Evolutionary conservation across 2,888 invertebrate species (phyloP).

Genomic region (Platycheirus albimanus): DNA sequence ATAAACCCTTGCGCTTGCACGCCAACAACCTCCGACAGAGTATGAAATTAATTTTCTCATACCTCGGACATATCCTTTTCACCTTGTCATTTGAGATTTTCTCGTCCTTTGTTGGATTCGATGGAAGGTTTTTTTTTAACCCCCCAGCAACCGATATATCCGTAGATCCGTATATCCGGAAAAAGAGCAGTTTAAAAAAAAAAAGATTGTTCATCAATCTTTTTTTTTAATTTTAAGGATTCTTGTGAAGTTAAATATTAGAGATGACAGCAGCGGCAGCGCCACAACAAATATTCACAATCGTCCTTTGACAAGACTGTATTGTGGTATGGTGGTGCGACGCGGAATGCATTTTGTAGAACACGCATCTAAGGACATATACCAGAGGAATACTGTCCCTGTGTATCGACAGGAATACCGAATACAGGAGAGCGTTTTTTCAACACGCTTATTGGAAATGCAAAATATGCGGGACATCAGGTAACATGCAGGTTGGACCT

Average conservation of each 20-base stretch:
- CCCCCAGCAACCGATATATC: constrained; percentile 2
- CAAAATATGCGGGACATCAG: constrained; percentile 54
- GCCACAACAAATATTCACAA: constrained; percentile 31
- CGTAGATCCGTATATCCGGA: constrained; percentile 12
- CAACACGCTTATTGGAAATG: constrained; percentile 25
- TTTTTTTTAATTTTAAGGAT: constrained; percentile 34
- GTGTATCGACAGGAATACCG: background rate
- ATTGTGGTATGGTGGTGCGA: background rate
- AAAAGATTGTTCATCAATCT: constrained; percentile 1
- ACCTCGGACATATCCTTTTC: constrained; percentile 71
- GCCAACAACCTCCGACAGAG: constrained; percentile 61
- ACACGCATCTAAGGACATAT: constrained; percentile 1
- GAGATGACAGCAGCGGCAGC: constrained; percentile 29
- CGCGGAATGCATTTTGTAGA: constrained; percentile 36
- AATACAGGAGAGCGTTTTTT: constrained; percentile 3
- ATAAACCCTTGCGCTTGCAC: constrained; percentile 56
- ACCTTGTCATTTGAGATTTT: constrained; percentile 72
- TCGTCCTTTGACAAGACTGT: background rate
- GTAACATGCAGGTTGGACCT: constrained; percentile 21
- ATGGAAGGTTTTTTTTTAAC: constrained; percentile 34
- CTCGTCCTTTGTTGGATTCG: constrained; percentile 52
- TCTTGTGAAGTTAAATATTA: constrained; percentile 43
- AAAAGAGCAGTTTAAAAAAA: constrained; percentile 14
- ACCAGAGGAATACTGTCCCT: background rate
- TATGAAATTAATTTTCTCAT: constrained; percentile 73